Evolutionary conservation across 2,888 invertebrate genomes (phyloP), one percentile per base, ranked within the genome.

Genomic region (Taphrorychus bicolor): DNA sequence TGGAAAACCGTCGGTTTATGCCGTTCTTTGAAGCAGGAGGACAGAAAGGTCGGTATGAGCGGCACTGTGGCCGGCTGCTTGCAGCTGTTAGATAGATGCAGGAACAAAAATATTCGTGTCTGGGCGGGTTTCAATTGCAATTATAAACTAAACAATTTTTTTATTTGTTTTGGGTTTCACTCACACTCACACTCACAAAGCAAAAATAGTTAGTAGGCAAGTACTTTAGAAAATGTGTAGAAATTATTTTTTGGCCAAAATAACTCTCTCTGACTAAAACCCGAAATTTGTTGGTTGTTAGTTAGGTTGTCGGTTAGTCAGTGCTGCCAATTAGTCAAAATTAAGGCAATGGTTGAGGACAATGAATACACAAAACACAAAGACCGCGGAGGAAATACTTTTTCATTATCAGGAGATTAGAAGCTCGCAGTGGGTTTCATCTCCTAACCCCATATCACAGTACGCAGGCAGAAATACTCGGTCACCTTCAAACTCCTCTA

Each of bases 1-100:
- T 51, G 56, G 23, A 60, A 24, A 63, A 63, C 67, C 62, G 63
- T 52, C 67, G 63, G 63, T 63, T 63, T 63, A n/a, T 68, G 67
- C 62, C 62, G 58, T 58, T 68, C 63, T 68, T 59, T 23, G 16
- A 1, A 62, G 7, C 59, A 68, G 63, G 67, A 62, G 21, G 53
- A 49, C 67, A 68, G 23, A 62, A 52, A 45, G n/a, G 23, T 22
- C 14, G 16, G 45, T 32, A 32, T 7, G 32, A 32, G 3, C 32
- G 32, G 18, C 45, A 7, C 7, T 2, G 4, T 17, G 18, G 45
- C 14, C 14, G 45, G 4, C 7, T 2, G 14, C 42, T 19, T 7
- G 9, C 22, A 11, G 5, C 16, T n/a, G n/a, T n/a, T n/a, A n/a
- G n/a, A n/a, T n/a, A n/a, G n/a, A n/a, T n/a, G n/a, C n/a, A n/a